A percentile compares a stretch with the other conserved stretches of the same genome.
phyloP scores from a whole-genome alignment of 2,797 vertebrate species.

The Darevskia nairensis region DNA sequence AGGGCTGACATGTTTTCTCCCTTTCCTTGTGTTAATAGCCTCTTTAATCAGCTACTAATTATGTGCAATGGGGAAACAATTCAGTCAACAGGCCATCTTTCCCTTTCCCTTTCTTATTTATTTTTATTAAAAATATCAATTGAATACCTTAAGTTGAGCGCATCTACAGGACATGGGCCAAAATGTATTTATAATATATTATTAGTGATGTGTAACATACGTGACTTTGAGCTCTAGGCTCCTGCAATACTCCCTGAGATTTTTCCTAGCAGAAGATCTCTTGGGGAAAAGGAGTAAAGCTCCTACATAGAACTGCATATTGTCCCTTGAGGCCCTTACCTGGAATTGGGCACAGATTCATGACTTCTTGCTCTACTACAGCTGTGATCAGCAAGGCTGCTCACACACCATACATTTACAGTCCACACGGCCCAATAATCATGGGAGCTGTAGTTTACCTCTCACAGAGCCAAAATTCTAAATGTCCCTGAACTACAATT shows the following conservation, averaged over 20 bases:
- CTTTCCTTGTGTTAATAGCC: slow-evolving; percentile 18
- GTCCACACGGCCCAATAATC: too few relatives aligned
- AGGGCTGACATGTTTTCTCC: slow-evolving; percentile 37
- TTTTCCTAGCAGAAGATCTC: background rate
- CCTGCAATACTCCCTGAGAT: background rate
- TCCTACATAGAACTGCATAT: background rate
- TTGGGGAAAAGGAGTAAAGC: background rate
- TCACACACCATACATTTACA: too few relatives aligned
- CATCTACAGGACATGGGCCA: background rate
- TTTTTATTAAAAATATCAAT: background rate
- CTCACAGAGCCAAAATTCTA: too few relatives aligned
- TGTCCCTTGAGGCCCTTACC: background rate
- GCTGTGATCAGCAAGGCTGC: background rate
- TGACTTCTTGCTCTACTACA: background rate
- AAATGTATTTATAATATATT: background rate
- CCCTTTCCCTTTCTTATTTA: background rate
- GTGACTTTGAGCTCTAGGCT: background rate
- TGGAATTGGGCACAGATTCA: background rate
- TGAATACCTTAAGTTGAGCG: background rate
- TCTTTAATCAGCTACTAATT: slow-evolving; percentile 42
- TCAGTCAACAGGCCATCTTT: slow-evolving; percentile 10
- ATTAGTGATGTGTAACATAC: background rate
- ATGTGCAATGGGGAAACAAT: slow-evolving; percentile 16
- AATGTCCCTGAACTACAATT: too few relatives aligned
- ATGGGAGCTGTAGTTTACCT: too few relatives aligned